A percentile compares a stretch with the other conserved stretches of the same genome.
These are phyloP conservation scores for Cotesia vestalis DNA, from an alignment of 1,140 invertebrate species.

Conservation along the genomic window DNA sequence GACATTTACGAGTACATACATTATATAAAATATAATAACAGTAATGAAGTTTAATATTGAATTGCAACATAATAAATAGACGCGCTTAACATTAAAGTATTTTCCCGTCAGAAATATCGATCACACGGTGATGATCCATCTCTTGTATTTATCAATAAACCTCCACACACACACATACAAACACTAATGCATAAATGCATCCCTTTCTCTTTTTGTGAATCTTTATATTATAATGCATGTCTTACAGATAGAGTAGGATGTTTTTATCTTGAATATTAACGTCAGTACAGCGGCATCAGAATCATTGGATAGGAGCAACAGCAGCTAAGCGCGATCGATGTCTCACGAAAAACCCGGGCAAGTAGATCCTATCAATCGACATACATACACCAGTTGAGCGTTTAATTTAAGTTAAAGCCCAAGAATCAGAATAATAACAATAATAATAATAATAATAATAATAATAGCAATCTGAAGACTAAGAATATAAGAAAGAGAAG, in stretches of 20 bases:
- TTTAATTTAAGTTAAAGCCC: too few relatives aligned
- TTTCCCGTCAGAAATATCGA: slow-evolving; percentile 5
- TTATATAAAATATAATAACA: not conserved
- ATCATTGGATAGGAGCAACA: too few relatives aligned
- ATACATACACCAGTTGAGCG: slow-evolving; percentile 12
- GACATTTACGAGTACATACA: not conserved
- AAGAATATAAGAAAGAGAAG: slow-evolving; percentile 1
- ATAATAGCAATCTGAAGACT: too few relatives aligned
- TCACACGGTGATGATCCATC: not conserved
- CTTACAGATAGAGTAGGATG: not conserved
- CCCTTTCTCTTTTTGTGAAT: slow-evolving; percentile 12
- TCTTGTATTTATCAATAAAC: not conserved
- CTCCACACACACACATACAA: too few relatives aligned
- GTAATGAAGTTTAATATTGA: not conserved
- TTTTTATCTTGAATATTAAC: not conserved
- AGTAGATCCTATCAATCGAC: slow-evolving; percentile 28
- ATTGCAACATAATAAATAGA: slow-evolving; percentile 2
- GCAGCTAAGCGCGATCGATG: slow-evolving; percentile 3
- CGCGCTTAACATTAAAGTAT: slow-evolving; percentile 10
- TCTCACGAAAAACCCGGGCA: slow-evolving; percentile 29
- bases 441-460: too few relatives aligned
- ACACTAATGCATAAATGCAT: not conserved
- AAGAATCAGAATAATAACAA: too few relatives aligned
- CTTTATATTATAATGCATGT: not conserved
- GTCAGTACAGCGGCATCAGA: too few relatives aligned